A percentile compares a stretch with the other conserved stretches of the same genome.
phyloP scores from a whole-genome alignment of 2,113 vertebrate species.

The Neotragus moschatus region DNA sequence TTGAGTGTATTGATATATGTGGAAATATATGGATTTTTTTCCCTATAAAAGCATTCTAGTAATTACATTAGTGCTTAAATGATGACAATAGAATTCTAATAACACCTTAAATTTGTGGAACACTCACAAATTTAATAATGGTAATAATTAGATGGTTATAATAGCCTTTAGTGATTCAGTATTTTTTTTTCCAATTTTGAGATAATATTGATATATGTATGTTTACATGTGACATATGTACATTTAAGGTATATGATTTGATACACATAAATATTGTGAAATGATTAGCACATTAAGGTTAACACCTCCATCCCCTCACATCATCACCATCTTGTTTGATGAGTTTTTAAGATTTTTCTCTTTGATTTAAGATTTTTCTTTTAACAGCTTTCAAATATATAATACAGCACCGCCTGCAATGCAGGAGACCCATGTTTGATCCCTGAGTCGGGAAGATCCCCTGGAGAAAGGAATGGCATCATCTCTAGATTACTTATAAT shows the following conservation, averaged over 20 bases:
- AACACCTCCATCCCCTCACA: not conserved
- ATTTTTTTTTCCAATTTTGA: not conserved
- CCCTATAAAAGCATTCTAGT: not conserved
- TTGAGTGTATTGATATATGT: not conserved
- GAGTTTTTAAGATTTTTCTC: not conserved
- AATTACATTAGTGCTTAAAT: constrained; percentile 25
- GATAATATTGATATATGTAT: not conserved
- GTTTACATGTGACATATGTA: not conserved
- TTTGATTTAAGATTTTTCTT: not conserved
- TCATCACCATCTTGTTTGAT: not conserved
- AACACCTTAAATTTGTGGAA: constrained; percentile 17
- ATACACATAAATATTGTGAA: not conserved
- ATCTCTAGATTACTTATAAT: not conserved
- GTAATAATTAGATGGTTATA: not conserved
- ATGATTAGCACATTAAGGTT: not conserved
- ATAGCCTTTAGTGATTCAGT: constrained; percentile 16
- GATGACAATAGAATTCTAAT: not conserved
- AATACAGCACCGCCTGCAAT: not conserved
- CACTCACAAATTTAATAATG: constrained; percentile 22
- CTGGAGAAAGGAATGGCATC: not conserved
- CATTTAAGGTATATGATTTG: not conserved
- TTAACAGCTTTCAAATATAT: not conserved
- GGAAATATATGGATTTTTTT: constrained; percentile 12
- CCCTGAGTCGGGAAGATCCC: not conserved
- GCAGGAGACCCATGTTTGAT: not conserved